phyloP scores from a whole-genome alignment of 1,140 invertebrate species.

The Ceratosolen solmsi region DNA sequence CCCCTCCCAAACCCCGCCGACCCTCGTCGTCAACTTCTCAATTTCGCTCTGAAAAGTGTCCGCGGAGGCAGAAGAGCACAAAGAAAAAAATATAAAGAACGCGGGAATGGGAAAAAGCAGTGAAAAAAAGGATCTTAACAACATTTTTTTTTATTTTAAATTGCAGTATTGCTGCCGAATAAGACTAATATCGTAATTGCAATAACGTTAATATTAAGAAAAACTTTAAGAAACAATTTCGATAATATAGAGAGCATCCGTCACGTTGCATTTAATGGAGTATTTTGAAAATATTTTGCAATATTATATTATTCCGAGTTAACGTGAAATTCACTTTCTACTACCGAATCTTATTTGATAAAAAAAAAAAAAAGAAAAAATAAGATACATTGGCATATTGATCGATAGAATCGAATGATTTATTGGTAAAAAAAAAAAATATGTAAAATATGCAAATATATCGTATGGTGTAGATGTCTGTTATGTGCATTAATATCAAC shows the following conservation, averaged over 20 bases:
- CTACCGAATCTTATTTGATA: not conserved
- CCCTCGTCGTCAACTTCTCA: no score
- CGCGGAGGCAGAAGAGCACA: not conserved
- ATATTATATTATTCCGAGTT: not conserved
- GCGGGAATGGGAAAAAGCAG: not conserved
- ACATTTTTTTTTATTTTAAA: not conserved
- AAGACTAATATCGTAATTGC: not conserved
- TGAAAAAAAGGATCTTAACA: not conserved
- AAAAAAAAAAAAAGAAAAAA: no score
- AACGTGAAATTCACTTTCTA: not conserved
- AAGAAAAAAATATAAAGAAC: not conserved
- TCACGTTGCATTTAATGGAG: not conserved
- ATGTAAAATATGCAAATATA: no score
- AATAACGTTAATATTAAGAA: not conserved
- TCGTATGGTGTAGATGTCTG: no score
- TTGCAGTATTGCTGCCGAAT: not conserved
- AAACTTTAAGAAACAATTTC: not conserved
- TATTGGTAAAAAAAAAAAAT: no score
- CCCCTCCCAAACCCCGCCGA: no score
- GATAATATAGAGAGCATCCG: not conserved
- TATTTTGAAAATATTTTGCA: not conserved
- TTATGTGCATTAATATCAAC: no score
- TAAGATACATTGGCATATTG: not conserved
- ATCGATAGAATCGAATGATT: not conserved
- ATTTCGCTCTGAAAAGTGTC: constrained; percentile 19